phyloP scores from a whole-genome alignment of 2,113 vertebrate species.

The Notothenia rossii region DNA sequence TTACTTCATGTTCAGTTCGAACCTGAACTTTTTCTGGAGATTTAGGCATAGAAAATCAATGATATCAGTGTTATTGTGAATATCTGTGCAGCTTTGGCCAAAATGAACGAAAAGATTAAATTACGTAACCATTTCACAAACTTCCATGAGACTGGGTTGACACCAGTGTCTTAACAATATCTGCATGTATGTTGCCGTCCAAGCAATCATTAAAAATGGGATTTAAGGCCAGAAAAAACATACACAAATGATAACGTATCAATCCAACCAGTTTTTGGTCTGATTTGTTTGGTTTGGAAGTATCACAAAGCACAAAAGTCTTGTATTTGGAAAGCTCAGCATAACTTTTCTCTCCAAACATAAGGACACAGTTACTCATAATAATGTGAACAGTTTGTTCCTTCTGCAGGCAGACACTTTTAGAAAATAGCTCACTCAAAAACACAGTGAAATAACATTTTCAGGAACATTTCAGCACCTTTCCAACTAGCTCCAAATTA shows the following conservation, averaged over 20 bases:
- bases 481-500: background rate
- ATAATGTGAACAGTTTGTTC: background rate
- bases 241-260: background rate
- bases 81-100: background rate
- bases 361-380: background rate
- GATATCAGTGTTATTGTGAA: background rate
- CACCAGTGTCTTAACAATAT: background rate
- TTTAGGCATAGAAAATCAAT: too few species aligned
- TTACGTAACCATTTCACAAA: too few species aligned
- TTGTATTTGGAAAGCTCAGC: background rate
- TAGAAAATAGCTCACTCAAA: background rate
- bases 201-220: too few species aligned
- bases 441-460: background rate
- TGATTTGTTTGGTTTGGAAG: background rate
- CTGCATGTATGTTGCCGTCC: too few species aligned
- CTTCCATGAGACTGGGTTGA: background rate
- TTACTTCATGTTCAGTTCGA: too few species aligned
- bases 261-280: background rate
- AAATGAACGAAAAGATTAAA: background rate
- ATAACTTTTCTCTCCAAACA: background rate
- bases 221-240: too few species aligned
- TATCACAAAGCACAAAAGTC: background rate
- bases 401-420: background rate
- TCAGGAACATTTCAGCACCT: slow-evolving; percentile 20
- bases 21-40: too few species aligned